Evolutionary conservation across 2,797 vertebrate species (phyloP).

Genomic region (Atherinosoma microstoma): DNA sequence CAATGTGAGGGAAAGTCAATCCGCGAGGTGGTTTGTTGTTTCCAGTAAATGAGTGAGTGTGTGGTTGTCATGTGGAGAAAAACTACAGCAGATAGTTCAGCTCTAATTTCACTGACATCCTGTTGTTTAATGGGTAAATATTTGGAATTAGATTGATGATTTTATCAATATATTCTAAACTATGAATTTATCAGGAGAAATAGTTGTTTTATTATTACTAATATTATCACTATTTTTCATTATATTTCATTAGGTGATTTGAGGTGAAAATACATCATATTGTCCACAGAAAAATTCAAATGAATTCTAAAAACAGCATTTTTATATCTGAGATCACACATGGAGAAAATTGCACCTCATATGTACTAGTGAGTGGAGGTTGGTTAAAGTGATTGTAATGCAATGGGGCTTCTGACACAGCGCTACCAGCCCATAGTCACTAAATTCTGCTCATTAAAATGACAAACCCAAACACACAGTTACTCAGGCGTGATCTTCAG

Average conservation of each 20-base stretch:
- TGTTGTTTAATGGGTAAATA: constrained; percentile 3
- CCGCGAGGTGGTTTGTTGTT: constrained; percentile 53
- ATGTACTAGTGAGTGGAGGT: constrained; percentile 62
- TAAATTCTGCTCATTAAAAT: constrained; percentile 90
- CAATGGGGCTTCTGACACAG: constrained; percentile 83
- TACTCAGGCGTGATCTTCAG: constrained; percentile 87
- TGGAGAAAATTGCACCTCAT: constrained; percentile 27
- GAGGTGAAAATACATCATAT: background rate
- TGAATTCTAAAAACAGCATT: constrained; percentile 5
- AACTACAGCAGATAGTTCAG: constrained; percentile 34
- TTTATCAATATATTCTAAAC: background rate
- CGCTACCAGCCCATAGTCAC: constrained; percentile 84
- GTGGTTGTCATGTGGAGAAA: constrained; percentile 44
- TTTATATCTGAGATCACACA: constrained; percentile 34
- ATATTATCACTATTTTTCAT: background rate
- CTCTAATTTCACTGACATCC: constrained; percentile 24
- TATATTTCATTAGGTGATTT: background rate
- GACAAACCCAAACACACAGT: constrained; percentile 87
- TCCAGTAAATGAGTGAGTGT: constrained; percentile 35
- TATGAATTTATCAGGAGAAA: background rate
- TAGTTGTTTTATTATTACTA: background rate
- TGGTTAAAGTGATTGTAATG: constrained; percentile 82
- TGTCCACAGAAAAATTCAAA: constrained; percentile 11
- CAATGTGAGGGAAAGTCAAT: constrained; percentile 79
- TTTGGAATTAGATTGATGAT: background rate